Base-by-base conservation (phyloP, 2,888 invertebrate genomes). In the Eupithecia dodoneata region DNA sequence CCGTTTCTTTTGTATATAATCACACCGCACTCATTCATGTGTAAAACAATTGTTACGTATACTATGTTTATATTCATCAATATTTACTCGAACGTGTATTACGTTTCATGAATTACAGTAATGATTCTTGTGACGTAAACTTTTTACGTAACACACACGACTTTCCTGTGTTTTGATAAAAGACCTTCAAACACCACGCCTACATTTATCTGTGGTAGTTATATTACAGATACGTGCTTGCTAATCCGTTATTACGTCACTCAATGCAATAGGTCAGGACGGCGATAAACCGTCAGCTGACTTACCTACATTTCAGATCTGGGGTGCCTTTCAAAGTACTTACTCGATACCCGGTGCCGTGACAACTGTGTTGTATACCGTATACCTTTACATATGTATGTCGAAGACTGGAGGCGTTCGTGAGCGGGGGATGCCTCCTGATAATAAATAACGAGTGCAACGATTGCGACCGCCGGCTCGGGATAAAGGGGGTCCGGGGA, bases 371-470 rank as follows among this genome's bases (percentile, higher is more conserved):
- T 44, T 71, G 63, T 77, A 77, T 72, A 79, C 47, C 63, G 41
- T 80, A 59, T 79, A 74, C 66, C 65, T 67, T 18, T 72, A 72
- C 41, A 73, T 76, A 79, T 81, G 81, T 85, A 82, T 81, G 83
- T 84, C 83, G 84, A 85, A 87, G 87, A 86, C 87, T 85, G 84
- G 86, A 87, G 87, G 86, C 88, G 86, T 85, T 87, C 84, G 89
- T 85, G 84, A 87, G 86, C 87, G 90, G 90, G 92, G 91, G 90
- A 90, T 91, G 91, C 90, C 90, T 93, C 87, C 87, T 91, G 94
- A 94, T 93, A 93, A 94, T 94, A 94, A 94, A 95, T 94, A 94
- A 94, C 93, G 92, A 94, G 94, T 94, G 94, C 94, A 95, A 91
- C 93, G 94, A 94, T 94, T 94, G 94, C 94, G 93, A 91, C 93